Conservation (phyloP, 2,113 vertebrate species). For the Larimichthys polyactis region DNA sequence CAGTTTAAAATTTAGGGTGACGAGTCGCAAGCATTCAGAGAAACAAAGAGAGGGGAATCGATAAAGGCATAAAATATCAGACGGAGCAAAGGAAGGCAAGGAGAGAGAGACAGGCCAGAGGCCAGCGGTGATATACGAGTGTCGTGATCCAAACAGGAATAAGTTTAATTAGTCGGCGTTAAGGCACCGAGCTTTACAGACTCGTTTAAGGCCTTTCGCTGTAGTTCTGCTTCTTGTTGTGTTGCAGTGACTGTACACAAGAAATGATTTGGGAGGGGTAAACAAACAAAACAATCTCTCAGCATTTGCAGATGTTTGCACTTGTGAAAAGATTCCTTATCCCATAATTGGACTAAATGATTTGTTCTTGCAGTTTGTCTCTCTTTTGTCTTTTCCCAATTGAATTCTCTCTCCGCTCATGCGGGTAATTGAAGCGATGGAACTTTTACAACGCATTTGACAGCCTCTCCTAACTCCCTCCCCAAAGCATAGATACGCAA, state of each 20-base stretch:
- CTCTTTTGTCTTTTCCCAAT: background rate
- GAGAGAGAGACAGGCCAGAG: background rate
- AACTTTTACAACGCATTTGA: conserved; percentile 24
- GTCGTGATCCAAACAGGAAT: background rate
- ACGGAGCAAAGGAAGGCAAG: background rate
- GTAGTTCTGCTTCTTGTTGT: background rate
- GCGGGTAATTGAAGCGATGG: background rate
- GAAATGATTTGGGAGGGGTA: background rate
- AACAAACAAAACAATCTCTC: background rate
- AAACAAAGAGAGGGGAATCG: background rate
- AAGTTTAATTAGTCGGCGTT: background rate
- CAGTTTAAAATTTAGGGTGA: background rate
- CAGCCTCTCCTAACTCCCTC: conserved; percentile 11
- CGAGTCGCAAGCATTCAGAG: background rate
- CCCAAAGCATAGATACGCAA: background rate
- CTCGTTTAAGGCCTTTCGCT: background rate
- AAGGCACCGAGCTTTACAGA: background rate
- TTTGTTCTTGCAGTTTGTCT: background rate
- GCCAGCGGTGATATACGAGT: background rate
- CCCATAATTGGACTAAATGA: background rate
- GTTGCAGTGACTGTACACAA: background rate
- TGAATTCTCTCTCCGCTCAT: background rate
- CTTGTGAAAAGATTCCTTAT: background rate
- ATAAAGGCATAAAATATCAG: background rate
- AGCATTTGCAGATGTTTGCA: conserved; percentile 4